These are phyloP conservation scores for Rhinichthys klamathensis DNA, from an alignment of 2,113 vertebrate genomes.

Conservation along the genomic window DNA sequence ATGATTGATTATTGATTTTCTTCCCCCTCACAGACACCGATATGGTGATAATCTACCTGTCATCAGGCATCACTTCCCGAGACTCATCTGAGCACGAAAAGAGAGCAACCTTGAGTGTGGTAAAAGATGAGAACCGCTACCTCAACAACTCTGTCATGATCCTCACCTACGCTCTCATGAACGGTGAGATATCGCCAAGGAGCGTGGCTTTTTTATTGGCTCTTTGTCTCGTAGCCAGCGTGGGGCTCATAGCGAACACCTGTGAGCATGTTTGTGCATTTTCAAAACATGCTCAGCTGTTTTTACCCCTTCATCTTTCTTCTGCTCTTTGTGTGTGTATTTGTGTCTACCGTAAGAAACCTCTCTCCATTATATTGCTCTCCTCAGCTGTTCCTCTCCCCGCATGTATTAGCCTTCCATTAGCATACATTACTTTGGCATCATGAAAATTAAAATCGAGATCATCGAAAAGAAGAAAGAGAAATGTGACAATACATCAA, in stretches of 20 bases:
- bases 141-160: conserved; percentile 99
- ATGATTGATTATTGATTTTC: background rate
- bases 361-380: conserved; percentile 58
- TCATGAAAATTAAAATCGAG: conserved; percentile 73
- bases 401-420: conserved; percentile 70
- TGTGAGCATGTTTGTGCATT: conserved; percentile 16
- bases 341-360: conserved; percentile 45
- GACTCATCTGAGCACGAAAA: conserved; percentile 93
- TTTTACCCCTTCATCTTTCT: conserved; percentile 1
- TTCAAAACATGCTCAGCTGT: background rate
- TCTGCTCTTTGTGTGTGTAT: conserved; percentile 28
- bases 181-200: conserved; percentile 75
- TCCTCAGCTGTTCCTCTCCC: conserved; percentile 64
- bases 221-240: background rate
- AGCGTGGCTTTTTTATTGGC: background rate
- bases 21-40: conserved; percentile 82
- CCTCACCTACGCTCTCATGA: conserved; percentile 98
- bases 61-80: conserved; percentile 90
- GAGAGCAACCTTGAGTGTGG: conserved; percentile 89
- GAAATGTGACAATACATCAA: conserved; percentile 69
- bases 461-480: conserved; percentile 66
- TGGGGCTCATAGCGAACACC: background rate
- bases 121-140: conserved; percentile 92
- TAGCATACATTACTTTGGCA: conserved; percentile 73
- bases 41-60: conserved; percentile 96